phyloP scores from a whole-genome alignment of 2,797 vertebrate genomes.

The Tadarida brasiliensis region DNA sequence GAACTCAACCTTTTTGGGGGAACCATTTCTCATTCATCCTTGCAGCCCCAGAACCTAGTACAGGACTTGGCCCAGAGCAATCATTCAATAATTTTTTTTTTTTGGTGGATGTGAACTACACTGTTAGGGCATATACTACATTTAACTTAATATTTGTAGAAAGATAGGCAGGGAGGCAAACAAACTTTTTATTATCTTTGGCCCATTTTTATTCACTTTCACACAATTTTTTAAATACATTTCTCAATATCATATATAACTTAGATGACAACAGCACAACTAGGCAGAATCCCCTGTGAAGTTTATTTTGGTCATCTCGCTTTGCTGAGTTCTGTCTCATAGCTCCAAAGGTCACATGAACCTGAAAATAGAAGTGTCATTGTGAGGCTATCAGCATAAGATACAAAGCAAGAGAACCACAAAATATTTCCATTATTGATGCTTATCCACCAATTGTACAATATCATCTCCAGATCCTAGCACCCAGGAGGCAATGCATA shows the following conservation, averaged over 20 bases:
- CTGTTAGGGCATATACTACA: not conserved
- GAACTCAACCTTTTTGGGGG: not conserved
- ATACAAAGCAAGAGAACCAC: not conserved
- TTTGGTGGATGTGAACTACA: not conserved
- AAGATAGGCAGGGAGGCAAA: not conserved
- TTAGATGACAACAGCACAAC: not conserved
- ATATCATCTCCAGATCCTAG: not conserved
- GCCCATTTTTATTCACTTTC: not conserved
- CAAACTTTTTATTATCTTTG: not conserved
- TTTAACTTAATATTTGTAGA: not conserved
- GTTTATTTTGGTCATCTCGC: not conserved
- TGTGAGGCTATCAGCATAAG: not conserved
- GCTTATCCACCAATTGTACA: not conserved
- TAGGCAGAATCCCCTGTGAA: not conserved
- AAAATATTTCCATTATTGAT: not conserved
- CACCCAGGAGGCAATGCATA: not conserved
- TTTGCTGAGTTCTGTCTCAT: not conserved
- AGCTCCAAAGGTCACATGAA: not conserved
- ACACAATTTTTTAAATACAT: not conserved
- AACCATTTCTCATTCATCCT: not conserved
- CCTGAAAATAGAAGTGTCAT: not conserved
- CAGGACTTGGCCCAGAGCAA: not conserved
- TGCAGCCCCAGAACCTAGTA: not conserved
- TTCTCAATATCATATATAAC: not conserved
- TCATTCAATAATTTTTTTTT: not conserved